Base-by-base conservation (phyloP, 2,797 vertebrate genomes). In the Takifugu rubripes region DNA sequence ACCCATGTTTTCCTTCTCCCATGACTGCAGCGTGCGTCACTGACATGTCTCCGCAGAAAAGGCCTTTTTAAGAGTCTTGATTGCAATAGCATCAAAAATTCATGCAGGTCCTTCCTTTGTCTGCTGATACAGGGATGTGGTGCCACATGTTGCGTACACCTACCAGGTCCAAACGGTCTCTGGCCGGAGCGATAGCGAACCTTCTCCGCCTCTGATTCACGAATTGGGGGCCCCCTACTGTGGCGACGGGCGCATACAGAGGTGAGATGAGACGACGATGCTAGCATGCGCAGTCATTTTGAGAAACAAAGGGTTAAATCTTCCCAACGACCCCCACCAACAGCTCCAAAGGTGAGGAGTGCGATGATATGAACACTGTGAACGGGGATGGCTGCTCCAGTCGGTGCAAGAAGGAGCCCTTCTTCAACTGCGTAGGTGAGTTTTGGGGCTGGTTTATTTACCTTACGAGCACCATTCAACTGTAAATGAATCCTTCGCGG, bases 381-480 rank as follows among this genome's bases (percentile, higher is more conserved):
- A 98, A 94, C 27, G 95, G 94, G 0, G 97, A 99, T 3, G 97
- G 97, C 61, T 99, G 97, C 75, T 98, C 96, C 48, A 93, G 93
- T 36, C 96, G 94, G 76, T 99, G 97, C 86, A 91, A 79, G 74
- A 94, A 94, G 84, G 97, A 99, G 70, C 25, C 91, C 1, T 95
- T 94, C 84, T 99, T 99, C 87, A 96, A 98, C 81, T 99, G 97
- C 56, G 49, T 98, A 0, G 97, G 97, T 99, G 83, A 93, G 96
- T 92, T 33, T 33, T 33, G 8, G 31, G 8, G 31, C 31, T 21
- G 43, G 10, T 24, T 26, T 1, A 7, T 15, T 21, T 21, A 21
- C 16, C n/a, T 21, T 40, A 40, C 3, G 36, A 40, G 36, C 36
- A 40, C 12, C 44, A 21, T 21, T 21, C 1, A 21, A 21, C 21